phyloP scores from a whole-genome alignment of 2,113 vertebrate species.

The Ascaphus truei region DNA sequence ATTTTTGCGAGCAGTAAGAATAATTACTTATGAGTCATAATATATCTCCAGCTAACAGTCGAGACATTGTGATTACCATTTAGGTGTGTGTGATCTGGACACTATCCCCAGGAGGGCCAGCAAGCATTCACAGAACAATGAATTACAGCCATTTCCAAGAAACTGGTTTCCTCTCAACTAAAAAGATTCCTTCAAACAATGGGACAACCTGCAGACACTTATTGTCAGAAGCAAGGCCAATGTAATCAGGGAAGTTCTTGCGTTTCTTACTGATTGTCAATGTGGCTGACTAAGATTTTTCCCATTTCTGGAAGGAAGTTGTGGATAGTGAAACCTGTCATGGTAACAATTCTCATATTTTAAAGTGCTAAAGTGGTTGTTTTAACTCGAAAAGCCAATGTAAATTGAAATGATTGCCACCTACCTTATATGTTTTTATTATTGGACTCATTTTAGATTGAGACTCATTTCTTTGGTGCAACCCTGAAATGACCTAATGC shows the following conservation, averaged over 20 bases:
- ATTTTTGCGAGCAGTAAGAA: too few relatives aligned
- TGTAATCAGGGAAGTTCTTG: neutral
- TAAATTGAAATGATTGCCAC: too few relatives aligned
- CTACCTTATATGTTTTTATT: too few relatives aligned
- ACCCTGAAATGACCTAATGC: too few relatives aligned
- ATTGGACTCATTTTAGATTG: too few relatives aligned
- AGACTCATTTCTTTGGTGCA: too few relatives aligned
- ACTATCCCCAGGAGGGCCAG: neutral
- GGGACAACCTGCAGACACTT: neutral
- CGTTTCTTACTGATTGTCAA: neutral
- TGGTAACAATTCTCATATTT: too few relatives aligned
- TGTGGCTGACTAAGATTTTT: neutral
- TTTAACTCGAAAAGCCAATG: too few relatives aligned
- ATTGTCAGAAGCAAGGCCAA: slow-evolving; percentile 17
- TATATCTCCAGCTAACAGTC: neutral
- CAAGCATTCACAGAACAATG: slow-evolving; percentile 4
- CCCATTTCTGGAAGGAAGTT: neutral
- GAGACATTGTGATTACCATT: neutral
- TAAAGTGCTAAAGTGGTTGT: too few relatives aligned
- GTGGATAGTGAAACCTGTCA: too few relatives aligned
- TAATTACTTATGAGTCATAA: neutral
- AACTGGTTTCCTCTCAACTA: neutral
- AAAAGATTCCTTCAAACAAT: neutral
- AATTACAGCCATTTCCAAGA: neutral
- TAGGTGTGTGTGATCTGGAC: neutral